A percentile compares a stretch with the other conserved stretches of the same genome.
Evolutionary conservation across 2,888 invertebrate genomes (phyloP).

Genomic region (Onchidella celtica): DNA sequence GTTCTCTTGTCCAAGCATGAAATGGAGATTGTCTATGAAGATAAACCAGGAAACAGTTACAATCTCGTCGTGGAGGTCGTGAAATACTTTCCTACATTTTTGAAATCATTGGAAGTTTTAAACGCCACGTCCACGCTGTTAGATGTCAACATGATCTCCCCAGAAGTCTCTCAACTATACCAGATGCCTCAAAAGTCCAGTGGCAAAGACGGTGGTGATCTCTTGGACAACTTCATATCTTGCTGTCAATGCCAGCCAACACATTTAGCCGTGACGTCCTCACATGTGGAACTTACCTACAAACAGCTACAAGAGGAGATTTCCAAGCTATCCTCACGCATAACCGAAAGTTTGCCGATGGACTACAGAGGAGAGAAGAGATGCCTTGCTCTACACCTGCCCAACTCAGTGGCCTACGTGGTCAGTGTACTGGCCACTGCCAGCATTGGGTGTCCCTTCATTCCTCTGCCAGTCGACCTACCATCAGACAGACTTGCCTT

Average conservation of each 20-base stretch:
- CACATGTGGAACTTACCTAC: constrained; percentile 54
- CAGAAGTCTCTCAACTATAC: constrained; percentile 44
- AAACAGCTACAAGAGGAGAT: constrained; percentile 51
- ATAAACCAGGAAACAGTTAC: constrained; percentile 59
- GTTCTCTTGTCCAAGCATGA: constrained; percentile 54
- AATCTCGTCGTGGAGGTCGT: constrained; percentile 59
- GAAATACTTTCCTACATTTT: constrained; percentile 61
- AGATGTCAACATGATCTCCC: constrained; percentile 57
- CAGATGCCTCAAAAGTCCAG: neutral
- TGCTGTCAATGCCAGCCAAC: neutral
- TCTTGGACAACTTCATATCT: neutral
- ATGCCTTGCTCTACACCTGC: constrained; percentile 60
- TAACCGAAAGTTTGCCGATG: constrained; percentile 16
- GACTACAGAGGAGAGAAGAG: constrained; percentile 6
- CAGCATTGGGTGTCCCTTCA: constrained; percentile 60
- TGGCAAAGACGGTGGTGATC: neutral
- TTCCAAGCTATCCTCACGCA: constrained; percentile 37
- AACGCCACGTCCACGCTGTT: constrained; percentile 41
- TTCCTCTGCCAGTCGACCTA: constrained; percentile 67
- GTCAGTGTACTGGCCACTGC: constrained; percentile 80
- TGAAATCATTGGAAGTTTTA: constrained; percentile 51
- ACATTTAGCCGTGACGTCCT: constrained; percentile 56
- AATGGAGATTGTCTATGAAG: constrained; percentile 57
- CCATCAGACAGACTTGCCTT: constrained; percentile 65
- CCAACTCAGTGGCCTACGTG: constrained; percentile 62